phyloP scores from a whole-genome alignment of 2,797 vertebrate species.

The Platyrinchus mystaceus region DNA sequence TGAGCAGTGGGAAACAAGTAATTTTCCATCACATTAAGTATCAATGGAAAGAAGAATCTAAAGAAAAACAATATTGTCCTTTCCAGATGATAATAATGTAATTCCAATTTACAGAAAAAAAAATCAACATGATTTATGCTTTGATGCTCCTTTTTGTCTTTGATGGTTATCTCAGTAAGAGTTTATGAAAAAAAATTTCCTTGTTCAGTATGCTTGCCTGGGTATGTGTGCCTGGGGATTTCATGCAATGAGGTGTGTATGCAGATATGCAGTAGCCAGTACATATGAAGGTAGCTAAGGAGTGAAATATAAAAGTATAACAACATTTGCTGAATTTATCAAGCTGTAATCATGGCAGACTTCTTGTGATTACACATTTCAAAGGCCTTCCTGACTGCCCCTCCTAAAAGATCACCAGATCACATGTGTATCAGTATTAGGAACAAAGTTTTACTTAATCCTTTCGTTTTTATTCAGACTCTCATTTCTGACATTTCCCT shows the following conservation, averaged over 20 bases:
- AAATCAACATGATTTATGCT: background rate
- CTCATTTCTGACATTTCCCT: background rate
- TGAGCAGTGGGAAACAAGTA: background rate
- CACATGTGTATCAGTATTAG: background rate
- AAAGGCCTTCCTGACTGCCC: background rate
- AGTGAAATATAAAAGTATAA: background rate
- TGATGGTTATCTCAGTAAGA: background rate
- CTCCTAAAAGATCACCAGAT: background rate
- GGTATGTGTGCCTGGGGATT: background rate
- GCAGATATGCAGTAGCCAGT: rapidly evolving
- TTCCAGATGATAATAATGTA: background rate
- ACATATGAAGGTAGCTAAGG: background rate
- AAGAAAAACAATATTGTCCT: background rate
- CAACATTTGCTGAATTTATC: background rate
- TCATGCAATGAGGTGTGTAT: rapidly evolving
- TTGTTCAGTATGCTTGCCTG: background rate
- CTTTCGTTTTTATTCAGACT: background rate
- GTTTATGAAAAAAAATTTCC: background rate
- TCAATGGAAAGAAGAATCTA: background rate
- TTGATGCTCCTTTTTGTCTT: background rate
- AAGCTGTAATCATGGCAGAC: background rate
- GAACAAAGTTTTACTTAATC: background rate
- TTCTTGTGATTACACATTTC: background rate
- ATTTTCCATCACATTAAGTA: background rate
- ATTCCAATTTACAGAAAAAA: background rate